Percentiles rank a stretch among this genome's conserved stretches.
phyloP scores from a whole-genome alignment of 2,888 invertebrate genomes.

The Stratiomys singularior region DNA sequence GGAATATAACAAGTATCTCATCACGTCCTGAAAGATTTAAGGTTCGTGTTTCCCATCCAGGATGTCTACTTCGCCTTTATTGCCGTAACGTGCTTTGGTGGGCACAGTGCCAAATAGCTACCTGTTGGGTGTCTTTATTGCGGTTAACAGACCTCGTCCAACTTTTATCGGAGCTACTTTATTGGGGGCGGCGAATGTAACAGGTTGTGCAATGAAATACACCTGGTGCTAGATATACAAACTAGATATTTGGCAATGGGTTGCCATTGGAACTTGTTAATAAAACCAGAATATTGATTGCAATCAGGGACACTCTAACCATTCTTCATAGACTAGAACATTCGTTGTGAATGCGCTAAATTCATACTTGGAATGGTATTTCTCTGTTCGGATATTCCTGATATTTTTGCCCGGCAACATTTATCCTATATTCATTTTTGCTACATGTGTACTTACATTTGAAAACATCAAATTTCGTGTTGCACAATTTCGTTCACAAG shows the following conservation, averaged over 20 bases:
- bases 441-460: too few species aligned
- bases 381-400: too few species aligned
- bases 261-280: background rate
- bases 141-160: conserved; percentile 18
- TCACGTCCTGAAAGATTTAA: conserved; percentile 15
- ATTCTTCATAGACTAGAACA: too few species aligned
- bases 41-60: background rate
- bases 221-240: background rate
- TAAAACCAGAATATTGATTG: too few species aligned
- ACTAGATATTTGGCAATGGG: background rate
- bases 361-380: too few species aligned
- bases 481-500: too few species aligned
- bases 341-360: too few species aligned
- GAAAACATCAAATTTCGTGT: too few species aligned
- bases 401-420: too few species aligned
- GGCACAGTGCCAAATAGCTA: conserved; percentile 34
- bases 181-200: conserved; percentile 6
- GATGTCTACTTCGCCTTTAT: conserved; percentile 29
- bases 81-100: conserved; percentile 27
- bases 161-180: conserved; percentile 21
- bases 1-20: background rate
- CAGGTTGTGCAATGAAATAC: background rate
- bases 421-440: too few species aligned
- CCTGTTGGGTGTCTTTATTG: conserved; percentile 35
- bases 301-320: too few species aligned